Conservation (phyloP, 35 echinoderm and acorn worm genomes). For the Antedon bifida region DNA sequence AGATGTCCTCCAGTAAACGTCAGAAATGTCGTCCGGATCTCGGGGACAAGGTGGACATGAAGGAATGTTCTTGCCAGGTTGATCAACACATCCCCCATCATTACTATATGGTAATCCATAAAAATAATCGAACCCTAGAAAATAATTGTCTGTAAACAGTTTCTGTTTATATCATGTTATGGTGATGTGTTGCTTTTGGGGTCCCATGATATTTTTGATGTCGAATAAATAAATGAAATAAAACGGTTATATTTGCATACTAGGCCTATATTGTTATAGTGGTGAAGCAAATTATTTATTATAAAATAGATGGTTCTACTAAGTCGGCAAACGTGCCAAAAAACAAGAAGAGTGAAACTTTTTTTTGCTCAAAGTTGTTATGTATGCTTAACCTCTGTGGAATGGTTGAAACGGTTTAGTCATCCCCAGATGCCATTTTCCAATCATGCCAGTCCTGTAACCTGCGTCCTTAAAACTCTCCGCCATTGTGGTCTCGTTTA, state of each 20-base stretch:
- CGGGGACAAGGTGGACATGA: slow-evolving; percentile 6
- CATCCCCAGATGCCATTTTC: slow-evolving; percentile 53
- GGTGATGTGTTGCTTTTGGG: not conserved
- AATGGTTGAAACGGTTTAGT: slow-evolving; percentile 16
- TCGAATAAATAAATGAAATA: too few relatives aligned
- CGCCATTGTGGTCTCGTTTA: slow-evolving; percentile 60
- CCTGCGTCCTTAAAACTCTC: slow-evolving; percentile 57
- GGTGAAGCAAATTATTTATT: too few relatives aligned
- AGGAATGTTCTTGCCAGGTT: slow-evolving; percentile 29
- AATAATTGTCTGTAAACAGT: too few relatives aligned
- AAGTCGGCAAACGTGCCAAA: too few relatives aligned
- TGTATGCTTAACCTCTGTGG: slow-evolving; percentile 25
- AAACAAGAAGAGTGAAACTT: too few relatives aligned
- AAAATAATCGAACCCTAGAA: slow-evolving; percentile 65
- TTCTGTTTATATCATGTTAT: too few relatives aligned
- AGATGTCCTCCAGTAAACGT: not conserved
- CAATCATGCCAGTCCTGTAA: slow-evolving; percentile 64
- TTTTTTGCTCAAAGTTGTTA: too few relatives aligned
- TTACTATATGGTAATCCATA: slow-evolving; percentile 55
- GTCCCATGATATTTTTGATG: too few relatives aligned
- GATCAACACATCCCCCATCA: slow-evolving; percentile 47
- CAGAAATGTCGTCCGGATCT: not conserved
- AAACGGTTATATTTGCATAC: too few relatives aligned
- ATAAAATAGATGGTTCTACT: too few relatives aligned
- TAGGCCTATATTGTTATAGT: too few relatives aligned